These are phyloP conservation scores for Erythrolamprus reginae DNA, from an alignment of 2,113 vertebrate genomes.

Conservation along the genomic window DNA sequence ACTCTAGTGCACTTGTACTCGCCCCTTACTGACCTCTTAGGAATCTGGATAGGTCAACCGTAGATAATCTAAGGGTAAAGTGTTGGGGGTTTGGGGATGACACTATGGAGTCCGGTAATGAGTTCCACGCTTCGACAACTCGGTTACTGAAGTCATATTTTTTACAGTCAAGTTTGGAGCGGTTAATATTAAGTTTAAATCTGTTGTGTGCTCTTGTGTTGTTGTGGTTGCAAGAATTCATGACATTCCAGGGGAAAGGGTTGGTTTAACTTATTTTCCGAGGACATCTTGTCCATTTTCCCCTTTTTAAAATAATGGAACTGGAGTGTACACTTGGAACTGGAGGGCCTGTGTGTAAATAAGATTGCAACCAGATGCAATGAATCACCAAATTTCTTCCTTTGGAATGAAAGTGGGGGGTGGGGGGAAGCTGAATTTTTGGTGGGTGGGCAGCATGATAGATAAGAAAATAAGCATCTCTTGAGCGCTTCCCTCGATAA, in stretches of 20 bases:
- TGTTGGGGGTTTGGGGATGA: too few relatives aligned
- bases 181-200: too few relatives aligned
- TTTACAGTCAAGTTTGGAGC: too few relatives aligned
- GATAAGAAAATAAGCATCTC: not conserved
- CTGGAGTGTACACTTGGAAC: not conserved
- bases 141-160: too few relatives aligned
- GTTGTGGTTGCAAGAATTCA: not conserved
- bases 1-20: too few relatives aligned
- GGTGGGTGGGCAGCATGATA: not conserved
- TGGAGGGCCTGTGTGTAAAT: not conserved
- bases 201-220: too few relatives aligned
- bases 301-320: not conserved
- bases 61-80: too few relatives aligned
- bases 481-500: not conserved
- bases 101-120: too few relatives aligned
- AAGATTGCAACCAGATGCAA: not conserved
- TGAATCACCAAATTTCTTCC: not conserved
- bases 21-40: too few relatives aligned
- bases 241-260: not conserved
- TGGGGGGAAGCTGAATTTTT: not conserved
- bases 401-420: not conserved
- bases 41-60: too few relatives aligned
- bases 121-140: too few relatives aligned
- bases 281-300: not conserved
- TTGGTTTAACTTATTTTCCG: conserved; percentile 1